Evolutionary conservation across 2,797 vertebrate genomes (phyloP).

Genomic region (Myotis pilosus): DNA sequence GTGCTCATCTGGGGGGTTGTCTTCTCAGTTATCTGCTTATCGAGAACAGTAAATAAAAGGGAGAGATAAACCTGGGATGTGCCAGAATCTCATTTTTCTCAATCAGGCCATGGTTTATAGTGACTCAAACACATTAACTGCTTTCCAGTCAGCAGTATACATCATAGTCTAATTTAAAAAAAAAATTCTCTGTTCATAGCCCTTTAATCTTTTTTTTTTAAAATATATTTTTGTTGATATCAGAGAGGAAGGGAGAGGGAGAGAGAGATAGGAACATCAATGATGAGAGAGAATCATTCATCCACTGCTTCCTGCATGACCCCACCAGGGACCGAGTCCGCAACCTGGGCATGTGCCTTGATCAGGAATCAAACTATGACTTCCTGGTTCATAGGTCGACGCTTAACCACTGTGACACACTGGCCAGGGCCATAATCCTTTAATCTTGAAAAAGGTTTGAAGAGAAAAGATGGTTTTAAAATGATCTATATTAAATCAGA

Average conservation of each 20-base stretch:
- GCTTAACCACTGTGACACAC: not conserved
- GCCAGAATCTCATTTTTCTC: constrained; percentile 69
- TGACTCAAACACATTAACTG: constrained; percentile 8
- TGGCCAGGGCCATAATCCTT: not conserved
- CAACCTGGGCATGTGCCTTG: not conserved
- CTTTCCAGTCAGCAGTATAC: not conserved
- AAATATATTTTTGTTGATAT: too few relatives aligned
- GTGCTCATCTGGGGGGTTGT: constrained; percentile 51
- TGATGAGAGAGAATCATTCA: too few relatives aligned
- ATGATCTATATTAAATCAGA: constrained; percentile 4
- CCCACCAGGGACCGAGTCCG: too few relatives aligned
- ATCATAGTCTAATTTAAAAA: not conserved
- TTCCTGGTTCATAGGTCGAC: not conserved
- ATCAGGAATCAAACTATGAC: not conserved
- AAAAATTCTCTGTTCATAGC: not conserved
- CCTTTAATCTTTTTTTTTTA: not conserved
- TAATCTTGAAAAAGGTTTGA: constrained; percentile 18
- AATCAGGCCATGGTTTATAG: constrained; percentile 40
- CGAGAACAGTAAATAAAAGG: constrained; percentile 65
- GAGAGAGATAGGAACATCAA: too few relatives aligned
- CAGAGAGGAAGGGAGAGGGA: too few relatives aligned
- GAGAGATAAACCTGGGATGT: constrained; percentile 61
- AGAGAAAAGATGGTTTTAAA: constrained; percentile 19
- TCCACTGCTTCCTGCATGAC: too few relatives aligned
- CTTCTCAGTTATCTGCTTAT: constrained; percentile 56